A percentile compares a stretch with the other conserved stretches of the same genome.
phyloP scores from a whole-genome alignment of 2,797 vertebrate genomes.

The Ambastaia sidthimunki region DNA sequence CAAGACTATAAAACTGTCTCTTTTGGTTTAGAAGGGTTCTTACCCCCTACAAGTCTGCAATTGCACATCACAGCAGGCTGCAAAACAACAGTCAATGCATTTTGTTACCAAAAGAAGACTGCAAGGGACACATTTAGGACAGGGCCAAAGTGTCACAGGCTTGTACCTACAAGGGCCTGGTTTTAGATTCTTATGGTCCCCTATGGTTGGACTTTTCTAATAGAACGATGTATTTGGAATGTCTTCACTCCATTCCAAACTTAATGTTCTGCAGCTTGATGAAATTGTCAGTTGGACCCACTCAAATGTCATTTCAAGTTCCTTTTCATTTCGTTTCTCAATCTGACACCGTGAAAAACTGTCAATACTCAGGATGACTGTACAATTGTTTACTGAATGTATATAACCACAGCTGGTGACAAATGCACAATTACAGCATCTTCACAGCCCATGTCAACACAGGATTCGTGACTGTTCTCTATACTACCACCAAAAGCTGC shows the following conservation, averaged over 20 bases:
- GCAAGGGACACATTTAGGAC: neutral
- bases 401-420: constrained; percentile 51
- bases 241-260: neutral
- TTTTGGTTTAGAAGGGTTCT: constrained; percentile 14
- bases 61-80: neutral
- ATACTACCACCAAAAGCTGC: constrained; percentile 1
- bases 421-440: constrained; percentile 31
- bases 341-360: constrained; percentile 39
- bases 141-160: neutral
- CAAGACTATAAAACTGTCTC: neutral
- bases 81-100: constrained; percentile 7
- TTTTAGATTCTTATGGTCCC: neutral
- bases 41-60: neutral
- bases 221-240: neutral
- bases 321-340: neutral
- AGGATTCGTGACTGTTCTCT: constrained; percentile 2
- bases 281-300: neutral
- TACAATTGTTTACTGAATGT: constrained; percentile 65
- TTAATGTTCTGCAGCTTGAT: neutral
- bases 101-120: neutral
- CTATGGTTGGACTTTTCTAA: neutral
- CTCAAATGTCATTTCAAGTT: neutral
- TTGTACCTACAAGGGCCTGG: neutral
- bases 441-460: neutral
- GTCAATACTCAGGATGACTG: constrained; percentile 69